Evolutionary conservation across 2,888 invertebrate genomes (phyloP).

Genomic region (Fragum fragum): DNA sequence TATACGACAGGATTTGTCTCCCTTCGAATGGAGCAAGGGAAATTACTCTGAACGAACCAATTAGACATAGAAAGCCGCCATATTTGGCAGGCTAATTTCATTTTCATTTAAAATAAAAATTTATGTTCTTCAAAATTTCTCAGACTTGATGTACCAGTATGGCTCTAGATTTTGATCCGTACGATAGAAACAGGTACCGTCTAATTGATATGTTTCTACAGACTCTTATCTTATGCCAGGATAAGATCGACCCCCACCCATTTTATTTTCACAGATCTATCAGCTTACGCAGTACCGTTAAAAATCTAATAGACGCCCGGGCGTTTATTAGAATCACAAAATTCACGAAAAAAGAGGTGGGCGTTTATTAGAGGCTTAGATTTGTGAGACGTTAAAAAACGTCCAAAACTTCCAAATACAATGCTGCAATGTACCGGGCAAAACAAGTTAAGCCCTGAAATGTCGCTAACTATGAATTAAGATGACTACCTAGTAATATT

Average conservation of each 20-base stretch:
- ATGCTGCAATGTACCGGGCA: no score
- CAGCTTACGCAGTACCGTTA: no score
- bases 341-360: no score
- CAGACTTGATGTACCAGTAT: conserved; percentile 19
- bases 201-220: not conserved
- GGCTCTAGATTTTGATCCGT: conserved; percentile 60
- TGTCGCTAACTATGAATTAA: no score
- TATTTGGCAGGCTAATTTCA: conserved; percentile 44
- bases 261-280: no score
- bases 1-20: not conserved
- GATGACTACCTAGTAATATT: no score
- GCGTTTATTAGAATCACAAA: no score
- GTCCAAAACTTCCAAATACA: no score
- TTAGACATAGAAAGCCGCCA: conserved; percentile 33
- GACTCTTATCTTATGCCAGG: not conserved
- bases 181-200: conserved; percentile 49
- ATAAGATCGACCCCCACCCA: not conserved
- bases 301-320: no score
- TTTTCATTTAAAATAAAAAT: not conserved
- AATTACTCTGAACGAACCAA: not conserved
- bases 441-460: no score
- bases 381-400: no score
- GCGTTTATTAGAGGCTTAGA: no score
- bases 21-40: not conserved
- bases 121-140: not conserved